Evolutionary conservation across 92 coral and sea anemone genomes (phyloP).

Genomic region (Isaurus tuberculatus): DNA sequence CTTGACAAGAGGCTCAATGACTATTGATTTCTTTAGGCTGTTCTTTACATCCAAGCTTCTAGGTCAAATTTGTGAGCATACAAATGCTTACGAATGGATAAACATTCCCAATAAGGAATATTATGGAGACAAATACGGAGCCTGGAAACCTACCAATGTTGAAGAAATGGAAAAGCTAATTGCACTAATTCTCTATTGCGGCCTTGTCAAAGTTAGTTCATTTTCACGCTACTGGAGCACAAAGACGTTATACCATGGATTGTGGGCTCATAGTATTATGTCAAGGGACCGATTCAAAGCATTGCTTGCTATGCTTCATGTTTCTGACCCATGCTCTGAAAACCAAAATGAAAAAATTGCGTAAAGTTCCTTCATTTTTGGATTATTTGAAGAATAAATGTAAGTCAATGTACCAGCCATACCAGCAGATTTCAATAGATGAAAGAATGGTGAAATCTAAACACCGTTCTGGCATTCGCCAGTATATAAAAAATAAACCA

Average conservation of each 20-base stretch:
- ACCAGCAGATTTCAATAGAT: constrained; percentile 68
- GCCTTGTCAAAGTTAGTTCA: constrained; percentile 61
- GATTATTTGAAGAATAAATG: constrained; percentile 59
- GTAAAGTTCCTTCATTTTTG: background rate
- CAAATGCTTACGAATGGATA: constrained; percentile 7
- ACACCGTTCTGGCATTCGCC: background rate
- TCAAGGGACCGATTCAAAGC: constrained; percentile 50
- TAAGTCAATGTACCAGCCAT: constrained; percentile 57
- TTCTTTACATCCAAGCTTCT: background rate
- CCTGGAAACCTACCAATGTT: constrained; percentile 56
- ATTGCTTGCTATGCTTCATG: constrained; percentile 66
- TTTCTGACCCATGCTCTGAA: constrained; percentile 67
- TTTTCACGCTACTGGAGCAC: constrained; percentile 70
- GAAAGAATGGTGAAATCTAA: constrained; percentile 66
- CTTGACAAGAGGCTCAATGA: background rate
- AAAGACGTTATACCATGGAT: constrained; percentile 69
- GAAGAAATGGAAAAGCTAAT: constrained; percentile 62
- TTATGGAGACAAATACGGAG: constrained; percentile 41
- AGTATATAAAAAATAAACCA: too few relatives aligned
- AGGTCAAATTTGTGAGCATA: background rate
- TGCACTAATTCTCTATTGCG: constrained; percentile 60
- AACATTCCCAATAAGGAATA: background rate
- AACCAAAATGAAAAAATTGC: background rate
- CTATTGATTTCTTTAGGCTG: background rate
- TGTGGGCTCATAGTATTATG: constrained; percentile 70